Conservation (phyloP, 2,113 vertebrate genomes). For the Cottus gobio region DNA sequence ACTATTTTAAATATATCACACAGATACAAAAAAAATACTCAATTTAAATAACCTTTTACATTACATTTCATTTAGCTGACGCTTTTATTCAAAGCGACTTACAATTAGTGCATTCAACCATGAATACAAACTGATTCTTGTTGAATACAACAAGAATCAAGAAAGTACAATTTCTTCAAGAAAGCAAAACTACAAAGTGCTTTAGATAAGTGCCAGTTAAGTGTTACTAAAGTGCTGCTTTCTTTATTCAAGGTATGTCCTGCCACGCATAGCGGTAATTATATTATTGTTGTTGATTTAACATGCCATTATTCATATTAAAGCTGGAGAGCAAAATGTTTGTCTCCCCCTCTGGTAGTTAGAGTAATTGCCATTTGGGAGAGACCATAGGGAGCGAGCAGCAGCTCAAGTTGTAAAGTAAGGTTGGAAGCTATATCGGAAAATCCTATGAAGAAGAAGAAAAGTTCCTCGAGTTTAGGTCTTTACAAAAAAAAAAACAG, state of each 20-base stretch:
- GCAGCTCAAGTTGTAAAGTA: neutral
- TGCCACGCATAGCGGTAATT: neutral
- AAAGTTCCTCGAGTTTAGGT: neutral
- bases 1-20: slow-evolving; percentile 2
- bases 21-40: neutral
- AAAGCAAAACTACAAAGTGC: too few species aligned
- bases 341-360: neutral
- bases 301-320: neutral
- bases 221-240: too few species aligned
- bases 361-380: neutral
- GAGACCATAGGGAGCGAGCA: neutral
- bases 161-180: too few species aligned
- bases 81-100: too few species aligned
- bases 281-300: neutral
- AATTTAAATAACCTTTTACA: slow-evolving; percentile 16
- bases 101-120: too few species aligned
- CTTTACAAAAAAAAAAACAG: neutral
- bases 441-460: neutral
- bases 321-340: neutral
- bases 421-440: neutral
- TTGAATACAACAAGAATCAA: too few species aligned
- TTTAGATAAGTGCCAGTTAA: too few species aligned
- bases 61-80: too few species aligned
- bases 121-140: too few species aligned
- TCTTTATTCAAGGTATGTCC: too few species aligned